Evolutionary conservation across 2,113 vertebrate species (phyloP).

Genomic region (Cephalopholis sonnerati): DNA sequence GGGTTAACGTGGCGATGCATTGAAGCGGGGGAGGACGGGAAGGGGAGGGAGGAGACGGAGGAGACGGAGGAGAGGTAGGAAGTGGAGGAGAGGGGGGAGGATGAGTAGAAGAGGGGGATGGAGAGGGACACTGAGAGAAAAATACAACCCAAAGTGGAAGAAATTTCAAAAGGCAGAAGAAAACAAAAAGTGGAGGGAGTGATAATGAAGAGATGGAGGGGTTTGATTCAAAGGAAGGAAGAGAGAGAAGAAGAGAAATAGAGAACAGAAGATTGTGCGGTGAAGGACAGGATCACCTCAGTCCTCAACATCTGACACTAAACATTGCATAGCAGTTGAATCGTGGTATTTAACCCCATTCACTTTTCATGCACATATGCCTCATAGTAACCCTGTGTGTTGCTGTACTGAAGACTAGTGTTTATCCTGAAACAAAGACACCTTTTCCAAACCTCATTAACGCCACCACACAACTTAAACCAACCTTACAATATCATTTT

Average conservation of each 20-base stretch:
- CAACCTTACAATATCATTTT: too few species aligned
- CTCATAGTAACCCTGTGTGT: neutral
- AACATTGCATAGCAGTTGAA: too few species aligned
- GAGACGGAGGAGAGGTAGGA: neutral
- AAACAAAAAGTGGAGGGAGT: neutral
- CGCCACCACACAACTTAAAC: too few species aligned
- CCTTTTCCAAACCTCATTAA: neutral
- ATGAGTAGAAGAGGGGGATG: neutral
- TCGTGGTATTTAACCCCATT: too few species aligned
- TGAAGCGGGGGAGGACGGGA: constrained; percentile 7
- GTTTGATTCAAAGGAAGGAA: constrained; percentile 9
- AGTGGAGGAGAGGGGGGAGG: too few species aligned
- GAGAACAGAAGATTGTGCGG: neutral
- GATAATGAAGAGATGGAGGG: neutral
- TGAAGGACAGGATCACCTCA: too few species aligned
- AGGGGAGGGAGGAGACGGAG: neutral
- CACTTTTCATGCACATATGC: too few species aligned
- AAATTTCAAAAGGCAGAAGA: constrained; percentile 9
- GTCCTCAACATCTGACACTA: too few species aligned
- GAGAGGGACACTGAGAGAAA: constrained; percentile 22
- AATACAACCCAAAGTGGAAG: constrained; percentile 11
- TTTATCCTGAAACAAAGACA: neutral
- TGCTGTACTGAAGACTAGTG: neutral
- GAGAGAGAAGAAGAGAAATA: constrained; percentile 11
- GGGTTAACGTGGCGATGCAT: constrained; percentile 69